Percentiles rank a stretch among this genome's conserved stretches.
phyloP scores from a whole-genome alignment of 2,113 vertebrate species.

The Antigone vipio region DNA sequence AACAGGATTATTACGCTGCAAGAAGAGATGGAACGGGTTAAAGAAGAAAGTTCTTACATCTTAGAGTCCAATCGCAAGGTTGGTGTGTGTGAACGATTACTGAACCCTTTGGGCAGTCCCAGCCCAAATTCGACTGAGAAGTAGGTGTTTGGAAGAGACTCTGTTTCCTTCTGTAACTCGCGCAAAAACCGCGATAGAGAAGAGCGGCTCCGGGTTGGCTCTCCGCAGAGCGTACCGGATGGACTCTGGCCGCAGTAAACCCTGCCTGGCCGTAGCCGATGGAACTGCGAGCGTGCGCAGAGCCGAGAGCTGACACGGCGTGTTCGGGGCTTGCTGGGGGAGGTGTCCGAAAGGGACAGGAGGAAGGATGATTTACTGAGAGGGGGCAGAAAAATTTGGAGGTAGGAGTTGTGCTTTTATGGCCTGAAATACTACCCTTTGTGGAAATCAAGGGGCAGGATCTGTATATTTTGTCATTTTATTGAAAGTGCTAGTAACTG shows the following conservation, averaged over 20 bases:
- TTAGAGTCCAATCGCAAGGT: slow-evolving; percentile 90
- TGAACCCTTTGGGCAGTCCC: background rate
- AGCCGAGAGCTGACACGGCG: fast-evolving
- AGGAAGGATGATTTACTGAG: background rate
- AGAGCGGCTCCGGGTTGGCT: background rate
- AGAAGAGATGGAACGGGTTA: slow-evolving; percentile 93
- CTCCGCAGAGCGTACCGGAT: background rate
- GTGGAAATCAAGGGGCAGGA: background rate
- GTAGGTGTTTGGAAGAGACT: background rate
- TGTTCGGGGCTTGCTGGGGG: background rate
- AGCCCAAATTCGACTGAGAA: background rate
- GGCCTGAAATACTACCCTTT: background rate
- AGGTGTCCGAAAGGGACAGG: background rate
- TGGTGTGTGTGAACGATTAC: background rate
- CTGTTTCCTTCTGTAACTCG: fast-evolving
- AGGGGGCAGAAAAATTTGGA: background rate
- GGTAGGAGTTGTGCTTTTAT: background rate
- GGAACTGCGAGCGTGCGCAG: fast-evolving
- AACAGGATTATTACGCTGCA: slow-evolving; percentile 98
- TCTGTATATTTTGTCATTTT: background rate
- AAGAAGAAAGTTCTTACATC: slow-evolving; percentile 89
- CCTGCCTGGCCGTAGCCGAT: fast-evolving
- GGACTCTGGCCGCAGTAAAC: background rate
- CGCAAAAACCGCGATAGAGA: fast-evolving
- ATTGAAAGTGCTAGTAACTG: background rate